Conservation (phyloP, 2,888 invertebrate species). For the Harpagoxenus sublaevis region DNA sequence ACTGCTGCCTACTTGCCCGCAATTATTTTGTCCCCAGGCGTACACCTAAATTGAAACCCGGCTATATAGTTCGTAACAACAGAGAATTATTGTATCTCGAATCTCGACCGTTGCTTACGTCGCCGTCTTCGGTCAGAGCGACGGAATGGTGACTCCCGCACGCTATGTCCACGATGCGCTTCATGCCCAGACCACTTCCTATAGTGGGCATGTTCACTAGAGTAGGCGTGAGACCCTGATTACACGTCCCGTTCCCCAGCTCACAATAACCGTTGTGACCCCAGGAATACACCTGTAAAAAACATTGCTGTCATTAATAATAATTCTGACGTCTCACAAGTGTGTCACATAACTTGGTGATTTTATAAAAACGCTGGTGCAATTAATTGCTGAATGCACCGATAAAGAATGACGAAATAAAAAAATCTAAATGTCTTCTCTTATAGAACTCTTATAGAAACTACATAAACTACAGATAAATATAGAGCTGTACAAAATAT, state of each 20-base stretch:
- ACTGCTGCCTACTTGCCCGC: constrained; percentile 88
- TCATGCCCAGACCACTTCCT: constrained; percentile 84
- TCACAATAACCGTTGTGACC: constrained; percentile 89
- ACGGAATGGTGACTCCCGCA: constrained; percentile 89
- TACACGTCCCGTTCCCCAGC: constrained; percentile 88
- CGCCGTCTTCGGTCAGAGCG: constrained; percentile 88
- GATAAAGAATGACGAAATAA: not conserved
- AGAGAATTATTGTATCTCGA: not conserved
- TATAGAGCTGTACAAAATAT: no score
- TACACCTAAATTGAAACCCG: constrained; percentile 85
- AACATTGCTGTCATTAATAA: not conserved
- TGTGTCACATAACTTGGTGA: not conserved
- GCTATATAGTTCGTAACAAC: not conserved
- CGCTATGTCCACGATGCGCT: constrained; percentile 87
- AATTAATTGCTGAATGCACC: not conserved
- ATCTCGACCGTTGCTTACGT: constrained; percentile 83
- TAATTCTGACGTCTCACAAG: not conserved
- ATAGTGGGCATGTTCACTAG: constrained; percentile 82
- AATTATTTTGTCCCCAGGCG: constrained; percentile 89
- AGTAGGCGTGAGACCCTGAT: constrained; percentile 87
- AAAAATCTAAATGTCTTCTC: not conserved
- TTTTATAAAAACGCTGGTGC: not conserved
- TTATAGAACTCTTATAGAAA: not conserved
- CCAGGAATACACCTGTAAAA: constrained; percentile 87
- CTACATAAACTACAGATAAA: no score